A percentile compares a stretch with the other conserved stretches of the same genome.
Conservation (phyloP, 2,888 invertebrate species). For the Anoncus sp. region DNA sequence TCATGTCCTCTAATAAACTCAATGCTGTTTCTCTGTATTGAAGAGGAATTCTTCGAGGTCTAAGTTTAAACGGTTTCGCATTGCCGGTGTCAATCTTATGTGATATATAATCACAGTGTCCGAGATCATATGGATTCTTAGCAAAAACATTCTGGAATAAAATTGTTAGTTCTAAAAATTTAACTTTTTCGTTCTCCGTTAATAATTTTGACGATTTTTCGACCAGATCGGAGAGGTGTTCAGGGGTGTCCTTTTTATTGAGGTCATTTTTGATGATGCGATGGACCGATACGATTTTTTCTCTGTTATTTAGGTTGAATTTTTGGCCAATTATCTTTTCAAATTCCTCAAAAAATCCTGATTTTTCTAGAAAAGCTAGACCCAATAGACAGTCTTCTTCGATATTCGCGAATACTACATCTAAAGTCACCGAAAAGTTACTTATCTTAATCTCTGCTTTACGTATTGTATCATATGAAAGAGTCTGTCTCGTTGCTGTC, state of each 20-base stretch:
- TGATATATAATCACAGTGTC: constrained; percentile 7
- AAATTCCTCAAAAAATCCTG: constrained; percentile 11
- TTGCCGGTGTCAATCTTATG: constrained; percentile 14
- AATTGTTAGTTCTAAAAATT: not conserved
- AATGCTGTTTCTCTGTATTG: constrained; percentile 2
- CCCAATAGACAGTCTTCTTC: constrained; percentile 1
- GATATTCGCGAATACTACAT: constrained; percentile 9
- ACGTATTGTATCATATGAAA: not conserved
- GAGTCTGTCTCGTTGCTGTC: constrained; percentile 4
- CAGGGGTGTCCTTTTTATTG: not conserved
- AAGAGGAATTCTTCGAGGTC: constrained; percentile 14
- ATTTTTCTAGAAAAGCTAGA: constrained; percentile 8
- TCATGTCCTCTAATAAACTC: constrained; percentile 8
- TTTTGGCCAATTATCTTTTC: not conserved
- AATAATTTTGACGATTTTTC: not conserved
- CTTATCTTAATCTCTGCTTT: not conserved
- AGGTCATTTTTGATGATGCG: not conserved
- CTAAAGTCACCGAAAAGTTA: constrained; percentile 1
- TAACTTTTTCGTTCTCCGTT: not conserved
- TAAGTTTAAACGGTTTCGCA: constrained; percentile 18
- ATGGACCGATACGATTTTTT: not conserved
- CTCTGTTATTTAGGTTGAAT: not conserved
- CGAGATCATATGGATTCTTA: constrained; percentile 3
- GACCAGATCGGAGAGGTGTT: not conserved
- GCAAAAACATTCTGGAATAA: not conserved